These are phyloP conservation scores for Oxyura jamaicensis DNA, from an alignment of 2,113 vertebrate species.

Conservation along the genomic window DNA sequence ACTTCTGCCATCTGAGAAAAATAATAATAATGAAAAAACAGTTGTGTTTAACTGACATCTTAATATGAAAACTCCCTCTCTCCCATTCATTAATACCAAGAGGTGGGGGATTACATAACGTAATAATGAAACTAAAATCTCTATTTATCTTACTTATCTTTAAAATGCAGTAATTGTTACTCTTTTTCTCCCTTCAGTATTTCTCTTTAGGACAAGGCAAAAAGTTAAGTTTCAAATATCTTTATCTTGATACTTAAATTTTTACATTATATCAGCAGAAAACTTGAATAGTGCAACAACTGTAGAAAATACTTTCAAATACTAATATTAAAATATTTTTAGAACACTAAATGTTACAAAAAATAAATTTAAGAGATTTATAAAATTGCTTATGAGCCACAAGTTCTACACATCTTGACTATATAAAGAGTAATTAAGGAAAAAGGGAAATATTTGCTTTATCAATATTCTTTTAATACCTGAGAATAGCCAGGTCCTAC, in stretches of 20 bases:
- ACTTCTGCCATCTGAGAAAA: not conserved
- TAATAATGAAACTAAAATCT: not conserved
- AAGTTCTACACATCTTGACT: not conserved
- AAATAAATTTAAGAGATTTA: not conserved
- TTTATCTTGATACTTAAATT: not conserved
- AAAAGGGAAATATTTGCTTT: not conserved
- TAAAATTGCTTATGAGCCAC: not conserved
- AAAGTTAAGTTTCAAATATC: not conserved
- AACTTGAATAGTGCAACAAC: not conserved
- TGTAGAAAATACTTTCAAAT: not conserved
- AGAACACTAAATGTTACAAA: not conserved
- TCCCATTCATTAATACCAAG: not conserved
- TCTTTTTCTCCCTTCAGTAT: not conserved
- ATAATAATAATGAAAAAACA: not conserved
- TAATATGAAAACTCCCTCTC: not conserved
- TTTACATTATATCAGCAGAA: not conserved
- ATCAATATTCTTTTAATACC: no score
- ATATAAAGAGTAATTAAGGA: not conserved
- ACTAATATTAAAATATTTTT: not conserved
- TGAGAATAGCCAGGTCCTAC: not conserved
- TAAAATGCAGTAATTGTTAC: not conserved
- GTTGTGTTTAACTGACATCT: not conserved
- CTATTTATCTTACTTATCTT: not conserved
- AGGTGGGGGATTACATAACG: not conserved
- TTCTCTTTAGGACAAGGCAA: not conserved